Evolutionary conservation across 2,888 invertebrate species (phyloP).

Genomic region (Trichogramma evanescens): DNA sequence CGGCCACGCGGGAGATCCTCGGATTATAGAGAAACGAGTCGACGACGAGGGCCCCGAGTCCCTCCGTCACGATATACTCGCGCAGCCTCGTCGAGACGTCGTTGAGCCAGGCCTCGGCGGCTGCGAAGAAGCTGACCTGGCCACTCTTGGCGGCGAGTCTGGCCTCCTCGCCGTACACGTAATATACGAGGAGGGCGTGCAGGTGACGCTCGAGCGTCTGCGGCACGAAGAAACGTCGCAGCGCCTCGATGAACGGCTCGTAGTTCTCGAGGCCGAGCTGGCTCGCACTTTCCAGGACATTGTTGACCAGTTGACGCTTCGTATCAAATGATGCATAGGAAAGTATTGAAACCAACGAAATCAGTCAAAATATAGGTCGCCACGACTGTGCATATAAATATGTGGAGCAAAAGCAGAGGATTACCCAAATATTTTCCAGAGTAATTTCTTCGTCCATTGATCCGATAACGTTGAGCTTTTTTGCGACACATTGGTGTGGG

Average conservation of each 20-base stretch:
- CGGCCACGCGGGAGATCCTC: constrained; percentile 29
- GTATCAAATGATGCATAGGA: too few relatives aligned
- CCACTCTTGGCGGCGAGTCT: not conserved
- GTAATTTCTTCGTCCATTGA: too few relatives aligned
- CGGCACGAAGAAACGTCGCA: constrained; percentile 30
- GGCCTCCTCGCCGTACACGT: constrained; percentile 23
- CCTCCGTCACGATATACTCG: constrained; percentile 24
- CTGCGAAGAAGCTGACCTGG: not conserved
- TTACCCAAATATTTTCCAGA: too few relatives aligned
- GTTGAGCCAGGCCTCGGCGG: constrained; percentile 23
- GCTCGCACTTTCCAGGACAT: not conserved
- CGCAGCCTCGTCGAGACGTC: constrained; percentile 19
- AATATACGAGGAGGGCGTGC: constrained; percentile 28
- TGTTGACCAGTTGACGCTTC: constrained; percentile 8
- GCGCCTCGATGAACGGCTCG: constrained; percentile 28
- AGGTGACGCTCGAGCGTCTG: constrained; percentile 30
- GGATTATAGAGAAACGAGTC: constrained; percentile 33
- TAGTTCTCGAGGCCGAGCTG: constrained; percentile 24
- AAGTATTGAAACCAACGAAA: too few relatives aligned
- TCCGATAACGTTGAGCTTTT: too few relatives aligned
- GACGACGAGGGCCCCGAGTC: constrained; percentile 29
- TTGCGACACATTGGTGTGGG: too few relatives aligned
- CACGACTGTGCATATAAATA: too few relatives aligned
- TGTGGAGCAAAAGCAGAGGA: too few relatives aligned
- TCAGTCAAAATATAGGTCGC: too few relatives aligned